These are phyloP conservation scores for Invenusta paracnida DNA, from an alignment of 2,888 invertebrate species.

Conservation along the genomic window DNA sequence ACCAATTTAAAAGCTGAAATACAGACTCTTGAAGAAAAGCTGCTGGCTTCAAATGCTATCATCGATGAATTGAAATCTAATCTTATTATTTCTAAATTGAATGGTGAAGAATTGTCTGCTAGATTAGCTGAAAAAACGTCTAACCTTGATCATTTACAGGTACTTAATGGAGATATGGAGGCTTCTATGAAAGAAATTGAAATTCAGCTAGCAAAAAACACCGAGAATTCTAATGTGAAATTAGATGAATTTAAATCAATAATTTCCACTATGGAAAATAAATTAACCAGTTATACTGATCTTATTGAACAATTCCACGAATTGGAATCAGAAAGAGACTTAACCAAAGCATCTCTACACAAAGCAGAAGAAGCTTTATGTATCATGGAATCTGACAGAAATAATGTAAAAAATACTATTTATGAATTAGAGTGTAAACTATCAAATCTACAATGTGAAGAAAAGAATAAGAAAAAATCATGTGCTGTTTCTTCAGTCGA, in stretches of 20 bases:
- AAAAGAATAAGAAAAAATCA: too few relatives aligned
- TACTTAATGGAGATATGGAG: not conserved
- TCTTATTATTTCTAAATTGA: not conserved
- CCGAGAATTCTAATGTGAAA: not conserved
- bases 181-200: not conserved
- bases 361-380: too few relatives aligned
- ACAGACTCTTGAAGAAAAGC: not conserved
- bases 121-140: not conserved
- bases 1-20: not conserved
- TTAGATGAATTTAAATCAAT: not conserved
- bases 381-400: too few relatives aligned
- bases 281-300: not conserved
- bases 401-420: too few relatives aligned
- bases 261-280: not conserved
- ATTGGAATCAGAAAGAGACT: not conserved
- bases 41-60: not conserved
- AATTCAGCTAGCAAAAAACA: not conserved
- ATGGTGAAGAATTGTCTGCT: not conserved
- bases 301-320: not conserved
- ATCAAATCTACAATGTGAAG: too few relatives aligned
- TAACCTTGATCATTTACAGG: not conserved
- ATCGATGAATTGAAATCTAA: not conserved
- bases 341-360: too few relatives aligned
- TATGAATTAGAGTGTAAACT: too few relatives aligned
- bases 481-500: too few relatives aligned